Evolutionary conservation across 2,888 invertebrate genomes (phyloP), one percentile per base, ranked within the genome.

Genomic region (Amiota communis): DNA sequence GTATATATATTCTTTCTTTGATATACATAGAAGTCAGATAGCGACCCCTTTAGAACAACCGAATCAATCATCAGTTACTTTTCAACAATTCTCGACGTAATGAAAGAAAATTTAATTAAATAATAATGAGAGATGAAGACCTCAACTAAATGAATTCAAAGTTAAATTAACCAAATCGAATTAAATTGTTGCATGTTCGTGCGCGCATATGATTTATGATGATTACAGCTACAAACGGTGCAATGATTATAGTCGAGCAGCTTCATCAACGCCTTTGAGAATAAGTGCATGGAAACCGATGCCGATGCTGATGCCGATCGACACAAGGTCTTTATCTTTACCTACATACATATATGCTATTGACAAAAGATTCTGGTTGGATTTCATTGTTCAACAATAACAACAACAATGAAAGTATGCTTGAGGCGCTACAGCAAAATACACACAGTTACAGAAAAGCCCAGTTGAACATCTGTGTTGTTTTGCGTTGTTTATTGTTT

Each of bases 391-490:
- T 36, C 36, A 36, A 36, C 36, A 36, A 36, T 36, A 36, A 36
- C 6, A 36, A 36, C 36, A 36, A 36, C 36, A 36, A 36, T 36
- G 36, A 36, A 36, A 36, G 8, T 36, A 15, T 53, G 53, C 15
- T 53, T 13, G 53, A 53, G 53, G 53, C 53, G n/a, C 10, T 17
- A 20, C 15, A 11, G 20, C 59, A 78, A 77, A 72, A 77, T 73
- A 73, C 78, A 78, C 61, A 48, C 3, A 36, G 36, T 4, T 6
- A 36, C 36, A 36, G 36, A 36, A 36, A 36, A 4, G 36, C 36
- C 6, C 36, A 36, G 36, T 20, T 59, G 53, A 10, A 20, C 59
- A 59, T 17, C 17, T 59, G 17, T 17, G 59, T 59, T 46, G 64
- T 13, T 53, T 13, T 53, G 56, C 15, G 56, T 13, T 53, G 56